These are phyloP conservation scores for Ursus arctos DNA, from an alignment of 2,113 vertebrate genomes.

Conservation along the genomic window DNA sequence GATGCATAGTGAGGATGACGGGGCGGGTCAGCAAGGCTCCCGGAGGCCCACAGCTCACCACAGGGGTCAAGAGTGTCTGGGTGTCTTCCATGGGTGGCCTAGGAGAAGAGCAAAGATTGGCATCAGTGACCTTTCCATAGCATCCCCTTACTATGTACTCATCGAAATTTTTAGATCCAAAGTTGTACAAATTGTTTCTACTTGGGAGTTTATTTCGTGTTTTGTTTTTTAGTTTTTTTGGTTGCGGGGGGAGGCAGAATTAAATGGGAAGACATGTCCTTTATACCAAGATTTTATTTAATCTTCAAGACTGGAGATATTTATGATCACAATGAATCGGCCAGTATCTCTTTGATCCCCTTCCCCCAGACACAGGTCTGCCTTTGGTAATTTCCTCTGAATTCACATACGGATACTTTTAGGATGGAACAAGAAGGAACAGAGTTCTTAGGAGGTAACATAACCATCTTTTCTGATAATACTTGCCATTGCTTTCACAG, in stretches of 20 bases:
- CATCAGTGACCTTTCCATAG: neutral
- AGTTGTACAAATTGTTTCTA: conserved; percentile 4
- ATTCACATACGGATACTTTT: conserved; percentile 15
- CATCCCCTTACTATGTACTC: neutral
- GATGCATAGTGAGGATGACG: conserved; percentile 94
- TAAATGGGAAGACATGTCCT: conserved; percentile 43
- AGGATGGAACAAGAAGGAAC: conserved; percentile 28
- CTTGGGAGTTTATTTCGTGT: neutral
- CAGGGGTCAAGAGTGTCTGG: conserved; percentile 95
- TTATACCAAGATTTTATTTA: conserved; percentile 62
- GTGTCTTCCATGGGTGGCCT: conserved; percentile 95
- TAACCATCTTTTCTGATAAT: conserved; percentile 64
- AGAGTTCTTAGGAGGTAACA: conserved; percentile 30
- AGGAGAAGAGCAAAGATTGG: conserved; percentile 16
- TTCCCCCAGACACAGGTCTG: conserved; percentile 6
- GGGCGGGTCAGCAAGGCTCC: conserved; percentile 96
- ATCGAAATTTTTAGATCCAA: conserved; percentile 17
- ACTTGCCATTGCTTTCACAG: conserved; percentile 52
- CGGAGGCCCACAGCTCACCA: conserved; percentile 97
- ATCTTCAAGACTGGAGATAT: conserved; percentile 40
- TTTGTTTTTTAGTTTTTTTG: neutral
- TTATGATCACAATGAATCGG: neutral
- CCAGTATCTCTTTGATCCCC: conserved; percentile 44
- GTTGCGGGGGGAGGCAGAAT: neutral
- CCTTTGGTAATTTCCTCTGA: conserved; percentile 44